Evolutionary conservation across 2,797 vertebrate genomes (phyloP).

Genomic region (Amblyraja radiata): DNA sequence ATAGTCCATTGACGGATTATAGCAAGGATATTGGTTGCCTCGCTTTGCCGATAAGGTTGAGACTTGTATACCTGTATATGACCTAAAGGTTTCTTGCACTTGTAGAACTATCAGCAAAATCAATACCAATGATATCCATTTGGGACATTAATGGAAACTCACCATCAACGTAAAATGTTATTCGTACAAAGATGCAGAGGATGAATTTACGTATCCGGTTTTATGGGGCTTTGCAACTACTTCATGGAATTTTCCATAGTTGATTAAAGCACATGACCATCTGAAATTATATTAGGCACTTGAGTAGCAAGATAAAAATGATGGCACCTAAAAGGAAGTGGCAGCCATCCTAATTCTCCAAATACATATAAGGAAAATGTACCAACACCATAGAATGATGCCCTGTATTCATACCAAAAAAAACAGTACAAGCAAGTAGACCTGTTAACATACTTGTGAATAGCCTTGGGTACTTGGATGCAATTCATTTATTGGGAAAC

Average conservation of each 20-base stretch:
- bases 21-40: too few relatives aligned
- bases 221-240: neutral
- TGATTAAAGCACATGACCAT: neutral
- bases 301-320: neutral
- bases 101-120: too few relatives aligned
- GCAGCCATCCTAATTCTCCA: too few relatives aligned
- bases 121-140: neutral
- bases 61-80: too few relatives aligned
- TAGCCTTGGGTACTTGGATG: neutral
- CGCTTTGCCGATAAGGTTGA: too few relatives aligned
- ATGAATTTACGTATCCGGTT: neutral
- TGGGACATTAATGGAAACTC: neutral
- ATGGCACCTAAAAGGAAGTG: neutral
- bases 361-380: neutral
- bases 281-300: neutral
- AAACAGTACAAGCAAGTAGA: neutral
- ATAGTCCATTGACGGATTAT: too few relatives aligned
- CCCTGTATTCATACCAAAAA: neutral
- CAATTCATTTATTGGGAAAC: neutral
- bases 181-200: too few relatives aligned
- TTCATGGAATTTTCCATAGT: neutral
- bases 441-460: too few relatives aligned
- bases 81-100: too few relatives aligned
- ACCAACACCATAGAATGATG: neutral
- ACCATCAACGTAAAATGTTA: neutral